Percentiles rank a stretch among this genome's conserved stretches.
phyloP scores from a whole-genome alignment of 1,140 invertebrate genomes.

The Drosophila arizonae region DNA sequence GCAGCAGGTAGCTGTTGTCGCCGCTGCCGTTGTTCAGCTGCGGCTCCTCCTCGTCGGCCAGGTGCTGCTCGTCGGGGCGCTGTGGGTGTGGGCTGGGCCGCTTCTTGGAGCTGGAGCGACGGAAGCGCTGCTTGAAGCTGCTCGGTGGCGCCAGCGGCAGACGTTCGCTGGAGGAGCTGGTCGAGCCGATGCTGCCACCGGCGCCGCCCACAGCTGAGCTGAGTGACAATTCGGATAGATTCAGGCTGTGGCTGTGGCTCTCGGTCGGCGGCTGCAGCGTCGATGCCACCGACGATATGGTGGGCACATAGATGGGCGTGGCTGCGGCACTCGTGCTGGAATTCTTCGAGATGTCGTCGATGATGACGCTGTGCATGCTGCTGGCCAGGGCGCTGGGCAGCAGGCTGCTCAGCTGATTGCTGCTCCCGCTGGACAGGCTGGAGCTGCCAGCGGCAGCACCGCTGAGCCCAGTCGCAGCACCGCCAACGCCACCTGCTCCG shows the following conservation, averaged over 20 bases:
- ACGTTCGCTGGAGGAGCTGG: slow-evolving; percentile 65
- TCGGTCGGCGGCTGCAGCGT: slow-evolving; percentile 48
- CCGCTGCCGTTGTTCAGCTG: slow-evolving; percentile 73
- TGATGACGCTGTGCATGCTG: slow-evolving; percentile 75
- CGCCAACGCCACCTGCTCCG: background rate
- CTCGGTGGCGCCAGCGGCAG: slow-evolving; percentile 49
- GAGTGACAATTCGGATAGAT: slow-evolving; percentile 51
- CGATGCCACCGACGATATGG: slow-evolving; percentile 68
- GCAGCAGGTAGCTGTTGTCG: slow-evolving; percentile 62
- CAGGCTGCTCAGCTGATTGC: slow-evolving; percentile 30
- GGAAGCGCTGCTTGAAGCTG: slow-evolving; percentile 78
- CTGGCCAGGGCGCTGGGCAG: slow-evolving; percentile 38
- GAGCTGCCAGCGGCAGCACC: slow-evolving; percentile 26
- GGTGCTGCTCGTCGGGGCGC: slow-evolving; percentile 35
- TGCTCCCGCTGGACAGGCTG: slow-evolving; percentile 32
- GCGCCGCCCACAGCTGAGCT: slow-evolving; percentile 25
- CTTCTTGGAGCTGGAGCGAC: slow-evolving; percentile 76
- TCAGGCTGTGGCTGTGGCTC: slow-evolving; percentile 48
- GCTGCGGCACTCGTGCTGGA: slow-evolving; percentile 58
- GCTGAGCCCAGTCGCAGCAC: slow-evolving; percentile 1
- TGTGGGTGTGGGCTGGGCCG: slow-evolving; percentile 25
- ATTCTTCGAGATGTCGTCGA: slow-evolving; percentile 78
- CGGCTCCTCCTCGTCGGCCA: slow-evolving; percentile 56
- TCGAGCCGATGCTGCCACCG: slow-evolving; percentile 41
- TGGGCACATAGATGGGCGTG: slow-evolving; percentile 77